phyloP scores from a whole-genome alignment of 2,797 vertebrate genomes.

The Sebastes diploproa region DNA sequence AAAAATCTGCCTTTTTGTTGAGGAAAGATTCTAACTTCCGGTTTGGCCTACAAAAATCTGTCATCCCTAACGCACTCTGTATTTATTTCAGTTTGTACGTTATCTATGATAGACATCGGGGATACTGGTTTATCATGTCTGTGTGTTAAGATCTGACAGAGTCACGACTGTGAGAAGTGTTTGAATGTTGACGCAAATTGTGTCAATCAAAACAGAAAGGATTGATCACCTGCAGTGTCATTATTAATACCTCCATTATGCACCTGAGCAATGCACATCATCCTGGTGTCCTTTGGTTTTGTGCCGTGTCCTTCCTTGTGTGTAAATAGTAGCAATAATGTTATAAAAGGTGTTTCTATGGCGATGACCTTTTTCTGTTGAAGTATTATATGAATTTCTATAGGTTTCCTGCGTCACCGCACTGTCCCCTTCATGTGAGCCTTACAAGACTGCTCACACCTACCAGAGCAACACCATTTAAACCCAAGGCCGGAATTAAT shows the following conservation, averaged over 20 bases:
- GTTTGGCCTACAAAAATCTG: no score
- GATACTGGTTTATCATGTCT: background rate
- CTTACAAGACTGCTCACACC: slow-evolving; percentile 20
- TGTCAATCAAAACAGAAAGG: background rate
- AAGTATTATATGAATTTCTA: background rate
- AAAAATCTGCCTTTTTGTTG: no score
- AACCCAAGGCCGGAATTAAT: slow-evolving; percentile 64
- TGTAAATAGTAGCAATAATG: background rate
- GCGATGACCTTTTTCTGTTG: slow-evolving; percentile 21
- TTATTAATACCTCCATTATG: no score
- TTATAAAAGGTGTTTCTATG: background rate
- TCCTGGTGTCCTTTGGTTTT: background rate
- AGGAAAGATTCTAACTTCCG: no score
- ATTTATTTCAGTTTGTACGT: background rate
- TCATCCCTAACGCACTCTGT: no score
- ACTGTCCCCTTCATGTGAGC: slow-evolving; percentile 1
- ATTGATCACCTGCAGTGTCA: background rate
- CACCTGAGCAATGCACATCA: no score
- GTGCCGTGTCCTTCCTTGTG: background rate
- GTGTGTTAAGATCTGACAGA: background rate
- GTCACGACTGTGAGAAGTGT: background rate
- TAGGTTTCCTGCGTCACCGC: background rate
- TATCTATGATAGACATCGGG: background rate
- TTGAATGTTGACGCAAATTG: no score
- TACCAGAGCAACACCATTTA: slow-evolving; percentile 33